Evolutionary conservation across 1,140 invertebrate species (phyloP).

Genomic region (Scaptomyza pallida): DNA sequence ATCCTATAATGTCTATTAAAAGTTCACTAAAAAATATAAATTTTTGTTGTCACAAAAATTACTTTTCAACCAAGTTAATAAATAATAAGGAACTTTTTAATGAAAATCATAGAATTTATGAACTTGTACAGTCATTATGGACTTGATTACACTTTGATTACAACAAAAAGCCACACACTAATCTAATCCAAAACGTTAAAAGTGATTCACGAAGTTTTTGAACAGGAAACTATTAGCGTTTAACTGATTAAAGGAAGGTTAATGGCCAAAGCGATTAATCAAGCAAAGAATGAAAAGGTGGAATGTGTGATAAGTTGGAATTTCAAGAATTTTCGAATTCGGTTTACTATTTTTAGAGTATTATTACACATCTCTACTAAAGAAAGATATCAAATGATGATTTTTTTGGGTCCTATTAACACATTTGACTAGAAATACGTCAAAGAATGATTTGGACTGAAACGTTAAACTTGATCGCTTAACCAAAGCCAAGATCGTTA

Average conservation of each 20-base stretch:
- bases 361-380: neutral
- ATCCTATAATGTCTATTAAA: no score
- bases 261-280: neutral
- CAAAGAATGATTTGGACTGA: conserved; percentile 39
- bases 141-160: neutral
- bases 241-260: conserved; percentile 16
- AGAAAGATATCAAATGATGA: neutral
- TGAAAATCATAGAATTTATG: no score
- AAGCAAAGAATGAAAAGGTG: neutral
- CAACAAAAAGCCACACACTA: no score
- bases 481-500: conserved; percentile 46
- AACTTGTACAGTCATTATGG: neutral
- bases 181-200: neutral
- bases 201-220: neutral
- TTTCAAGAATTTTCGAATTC: neutral
- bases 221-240: neutral
- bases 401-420: conserved; percentile 12
- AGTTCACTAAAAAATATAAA: no score
- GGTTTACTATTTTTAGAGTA: neutral
- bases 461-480: conserved; percentile 45
- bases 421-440: conserved; percentile 40
- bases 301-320: conserved; percentile 11
- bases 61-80: no score
- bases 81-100: no score
- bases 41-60: no score